These are phyloP conservation scores for Myotis vivesi DNA, from an alignment of 2,797 vertebrate genomes.

Conservation along the genomic window DNA sequence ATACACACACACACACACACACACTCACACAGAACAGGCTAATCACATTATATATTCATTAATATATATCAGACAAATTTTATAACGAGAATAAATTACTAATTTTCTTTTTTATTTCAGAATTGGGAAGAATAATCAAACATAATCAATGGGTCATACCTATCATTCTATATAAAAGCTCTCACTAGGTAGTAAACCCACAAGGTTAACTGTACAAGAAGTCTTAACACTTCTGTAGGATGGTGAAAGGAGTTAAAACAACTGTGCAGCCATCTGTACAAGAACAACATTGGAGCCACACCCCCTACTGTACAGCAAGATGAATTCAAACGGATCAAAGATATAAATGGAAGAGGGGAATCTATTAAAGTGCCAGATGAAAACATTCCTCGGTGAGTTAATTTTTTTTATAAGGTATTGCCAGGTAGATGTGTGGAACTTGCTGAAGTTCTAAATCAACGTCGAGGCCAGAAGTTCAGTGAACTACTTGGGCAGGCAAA, in stretches of 20 bases:
- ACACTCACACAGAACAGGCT: background rate
- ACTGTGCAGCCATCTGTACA: background rate
- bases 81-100: background rate
- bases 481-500: slow-evolving; percentile 66
- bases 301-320: background rate
- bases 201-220: slow-evolving; percentile 74
- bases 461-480: slow-evolving; percentile 79
- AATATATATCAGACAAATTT: background rate
- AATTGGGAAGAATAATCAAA: slow-evolving; percentile 45
- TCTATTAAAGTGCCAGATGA: background rate
- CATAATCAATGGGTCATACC: slow-evolving; percentile 21
- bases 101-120: slow-evolving; percentile 23
- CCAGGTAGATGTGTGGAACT: slow-evolving; percentile 76
- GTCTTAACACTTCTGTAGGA: slow-evolving; percentile 44
- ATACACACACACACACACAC: background rate
- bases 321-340: background rate
- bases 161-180: slow-evolving; percentile 68
- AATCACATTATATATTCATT: background rate
- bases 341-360: background rate
- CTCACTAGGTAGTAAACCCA: slow-evolving; percentile 68
- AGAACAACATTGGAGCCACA: background rate
- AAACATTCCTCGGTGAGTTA: slow-evolving; percentile 69
- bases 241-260: background rate
- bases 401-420: slow-evolving; percentile 66
- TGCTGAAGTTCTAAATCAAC: slow-evolving; percentile 76